Evolutionary conservation across 2,888 invertebrate genomes (phyloP).

Genomic region (Mythimna pallens): DNA sequence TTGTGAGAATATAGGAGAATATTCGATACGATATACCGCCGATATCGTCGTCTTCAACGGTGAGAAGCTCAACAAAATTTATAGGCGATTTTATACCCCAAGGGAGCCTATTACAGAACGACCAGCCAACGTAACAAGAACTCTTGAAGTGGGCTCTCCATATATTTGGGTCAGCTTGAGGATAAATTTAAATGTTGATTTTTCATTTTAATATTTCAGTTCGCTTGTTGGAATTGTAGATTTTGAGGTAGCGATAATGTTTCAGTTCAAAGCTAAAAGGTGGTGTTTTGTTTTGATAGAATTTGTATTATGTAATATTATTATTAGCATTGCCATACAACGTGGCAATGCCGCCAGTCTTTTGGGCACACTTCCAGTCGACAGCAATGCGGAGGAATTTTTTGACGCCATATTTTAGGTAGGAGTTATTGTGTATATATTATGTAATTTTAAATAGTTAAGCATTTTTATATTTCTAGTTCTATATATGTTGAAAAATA

Average conservation of each 20-base stretch:
- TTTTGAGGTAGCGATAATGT: conserved; percentile 31
- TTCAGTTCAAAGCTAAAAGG: conserved; percentile 16
- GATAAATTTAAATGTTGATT: conserved; percentile 66
- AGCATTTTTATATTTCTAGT: too few relatives aligned
- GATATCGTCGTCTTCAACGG: conserved; percentile 66
- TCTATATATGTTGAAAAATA: too few relatives aligned
- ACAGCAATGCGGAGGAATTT: too few relatives aligned
- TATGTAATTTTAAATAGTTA: too few relatives aligned
- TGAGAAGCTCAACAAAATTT: conserved; percentile 80
- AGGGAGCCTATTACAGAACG: conserved; percentile 80
- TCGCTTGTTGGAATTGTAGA: conserved; percentile 47
- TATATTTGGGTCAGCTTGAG: conserved; percentile 59
- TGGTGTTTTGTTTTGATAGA: conserved; percentile 12
- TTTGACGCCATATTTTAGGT: too few relatives aligned
- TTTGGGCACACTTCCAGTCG: too few relatives aligned
- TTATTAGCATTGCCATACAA: too few relatives aligned
- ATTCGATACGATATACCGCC: conserved; percentile 66
- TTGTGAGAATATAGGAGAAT: conserved; percentile 52
- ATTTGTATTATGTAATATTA: not conserved
- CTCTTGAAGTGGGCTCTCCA: conserved; percentile 56
- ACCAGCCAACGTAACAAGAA: conserved; percentile 66
- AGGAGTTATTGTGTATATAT: too few relatives aligned
- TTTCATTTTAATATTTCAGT: conserved; percentile 64
- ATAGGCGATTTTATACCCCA: conserved; percentile 82
- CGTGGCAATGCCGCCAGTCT: too few relatives aligned